Evolutionary conservation across 2,113 vertebrate species (phyloP).

Genomic region (Trochalopteron elliotii): DNA sequence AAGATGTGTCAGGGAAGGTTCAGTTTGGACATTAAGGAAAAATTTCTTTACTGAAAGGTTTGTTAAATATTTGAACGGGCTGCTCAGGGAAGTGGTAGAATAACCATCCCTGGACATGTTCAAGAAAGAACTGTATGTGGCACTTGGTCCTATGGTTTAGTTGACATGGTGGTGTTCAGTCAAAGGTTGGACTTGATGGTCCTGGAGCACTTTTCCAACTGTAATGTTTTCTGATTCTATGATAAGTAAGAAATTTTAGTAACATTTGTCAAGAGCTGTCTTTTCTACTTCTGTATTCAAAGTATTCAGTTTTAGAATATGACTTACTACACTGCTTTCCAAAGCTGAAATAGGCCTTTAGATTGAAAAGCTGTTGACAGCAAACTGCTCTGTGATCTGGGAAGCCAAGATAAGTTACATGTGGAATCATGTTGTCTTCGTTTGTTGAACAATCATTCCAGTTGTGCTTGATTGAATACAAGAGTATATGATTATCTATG

Average conservation of each 20-base stretch:
- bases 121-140: not conserved
- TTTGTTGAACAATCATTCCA: not conserved
- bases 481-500: not conserved
- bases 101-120: not conserved
- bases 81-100: not conserved
- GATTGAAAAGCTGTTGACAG: not conserved
- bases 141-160: not conserved
- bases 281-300: not conserved
- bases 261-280: not conserved
- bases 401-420: not conserved
- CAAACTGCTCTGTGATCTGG: not conserved
- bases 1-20: not conserved
- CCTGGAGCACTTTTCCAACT: not conserved
- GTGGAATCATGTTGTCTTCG: not conserved
- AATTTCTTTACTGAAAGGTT: not conserved
- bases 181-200: not conserved
- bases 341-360: not conserved
- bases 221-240: not conserved
- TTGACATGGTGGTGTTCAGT: not conserved
- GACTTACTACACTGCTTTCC: not conserved
- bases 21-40: not conserved
- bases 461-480: not conserved
- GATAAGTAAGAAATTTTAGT: not conserved
- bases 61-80: not conserved
- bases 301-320: not conserved